phyloP scores from a whole-genome alignment of 1,140 invertebrate species.

The Linepithema humile region DNA sequence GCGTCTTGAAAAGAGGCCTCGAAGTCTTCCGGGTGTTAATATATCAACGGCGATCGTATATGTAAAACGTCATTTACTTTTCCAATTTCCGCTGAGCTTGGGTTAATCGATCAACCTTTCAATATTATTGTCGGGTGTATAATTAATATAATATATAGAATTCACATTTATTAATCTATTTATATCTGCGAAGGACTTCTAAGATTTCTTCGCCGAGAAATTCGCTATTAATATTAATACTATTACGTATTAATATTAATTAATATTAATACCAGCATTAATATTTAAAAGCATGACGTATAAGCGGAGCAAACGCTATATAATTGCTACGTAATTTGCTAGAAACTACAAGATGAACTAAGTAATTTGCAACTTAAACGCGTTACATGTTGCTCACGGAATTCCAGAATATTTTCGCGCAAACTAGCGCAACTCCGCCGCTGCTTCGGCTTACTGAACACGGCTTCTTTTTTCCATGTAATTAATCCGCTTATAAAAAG shows the following conservation, averaged over 20 bases:
- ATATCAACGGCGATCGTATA: neutral
- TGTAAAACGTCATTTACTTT: neutral
- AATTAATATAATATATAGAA: neutral
- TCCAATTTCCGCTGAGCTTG: neutral
- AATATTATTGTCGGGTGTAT: neutral
- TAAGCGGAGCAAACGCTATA: neutral
- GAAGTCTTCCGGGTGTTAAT: neutral
- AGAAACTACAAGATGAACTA: neutral
- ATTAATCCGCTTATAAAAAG: slow-evolving; percentile 59
- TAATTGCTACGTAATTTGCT: neutral
- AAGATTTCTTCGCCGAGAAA: neutral
- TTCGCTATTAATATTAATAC: neutral
- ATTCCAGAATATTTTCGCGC: neutral
- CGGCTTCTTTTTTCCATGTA: slow-evolving; percentile 57
- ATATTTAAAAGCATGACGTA: neutral
- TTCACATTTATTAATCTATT: neutral
- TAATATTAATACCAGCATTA: no score
- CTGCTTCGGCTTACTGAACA: slow-evolving; percentile 18
- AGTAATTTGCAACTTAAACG: neutral
- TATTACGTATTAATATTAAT: neutral
- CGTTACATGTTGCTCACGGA: neutral
- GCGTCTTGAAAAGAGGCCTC: neutral
- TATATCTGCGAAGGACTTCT: neutral
- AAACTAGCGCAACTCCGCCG: neutral
- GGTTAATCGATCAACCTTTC: neutral